Percentiles rank a stretch among this genome's conserved stretches.
These are phyloP conservation scores for Saccopteryx leptura DNA, from an alignment of 2,113 vertebrate species.

Conservation along the genomic window DNA sequence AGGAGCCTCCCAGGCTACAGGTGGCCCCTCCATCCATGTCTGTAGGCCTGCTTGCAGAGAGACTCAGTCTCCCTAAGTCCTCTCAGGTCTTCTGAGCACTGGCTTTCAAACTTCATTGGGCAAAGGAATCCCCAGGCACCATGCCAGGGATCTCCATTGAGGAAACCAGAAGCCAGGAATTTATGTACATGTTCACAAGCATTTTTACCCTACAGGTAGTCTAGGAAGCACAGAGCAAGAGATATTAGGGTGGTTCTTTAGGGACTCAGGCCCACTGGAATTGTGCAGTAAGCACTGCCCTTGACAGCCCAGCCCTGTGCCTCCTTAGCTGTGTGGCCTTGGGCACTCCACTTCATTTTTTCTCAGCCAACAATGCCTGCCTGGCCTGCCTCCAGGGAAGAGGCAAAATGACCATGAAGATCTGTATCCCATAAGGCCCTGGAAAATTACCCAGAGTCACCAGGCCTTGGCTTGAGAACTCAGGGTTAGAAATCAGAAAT, in stretches of 20 bases:
- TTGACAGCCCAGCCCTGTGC: background rate
- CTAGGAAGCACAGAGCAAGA: background rate
- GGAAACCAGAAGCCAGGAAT: background rate
- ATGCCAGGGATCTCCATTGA: background rate
- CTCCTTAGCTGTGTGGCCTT: background rate
- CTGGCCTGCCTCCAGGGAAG: background rate
- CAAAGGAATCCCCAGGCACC: background rate
- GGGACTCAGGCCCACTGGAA: background rate
- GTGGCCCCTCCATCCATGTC: rapidly evolving
- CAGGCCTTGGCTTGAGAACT: background rate
- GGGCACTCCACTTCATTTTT: background rate
- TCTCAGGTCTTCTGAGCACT: background rate
- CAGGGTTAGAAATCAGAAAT: background rate
- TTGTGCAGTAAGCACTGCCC: background rate
- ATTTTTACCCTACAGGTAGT: background rate
- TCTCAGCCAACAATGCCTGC: background rate
- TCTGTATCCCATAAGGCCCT: background rate
- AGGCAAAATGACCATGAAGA: background rate
- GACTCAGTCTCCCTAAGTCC: background rate
- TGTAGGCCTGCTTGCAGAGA: background rate
- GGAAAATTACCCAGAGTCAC: background rate
- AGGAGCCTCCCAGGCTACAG: background rate
- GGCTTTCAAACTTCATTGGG: background rate
- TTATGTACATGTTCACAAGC: background rate
- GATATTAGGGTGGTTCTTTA: background rate